Base-by-base conservation (phyloP, 2,888 invertebrate species). In the Volucella zonaria region DNA sequence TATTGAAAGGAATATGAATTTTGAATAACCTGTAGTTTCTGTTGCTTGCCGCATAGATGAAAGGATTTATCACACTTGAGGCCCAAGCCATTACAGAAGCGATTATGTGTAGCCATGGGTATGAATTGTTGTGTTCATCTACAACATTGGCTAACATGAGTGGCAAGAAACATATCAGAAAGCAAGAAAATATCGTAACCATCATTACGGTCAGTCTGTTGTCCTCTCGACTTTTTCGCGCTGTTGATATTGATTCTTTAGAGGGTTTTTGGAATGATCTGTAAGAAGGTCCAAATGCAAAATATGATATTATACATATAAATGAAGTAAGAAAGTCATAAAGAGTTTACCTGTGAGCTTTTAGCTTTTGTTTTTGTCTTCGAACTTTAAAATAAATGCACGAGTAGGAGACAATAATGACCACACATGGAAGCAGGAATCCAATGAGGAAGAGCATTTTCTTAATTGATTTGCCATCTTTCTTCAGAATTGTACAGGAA, bases 11-110 rank as follows among this genome's bases (percentile, higher is more conserved):
- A 6, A 12, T 42, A 8, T 43, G 8, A 47, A 14, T 54, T 54
- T 51, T 6, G 31, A 70, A 10, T 52, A 86, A 91, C 92, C 95
- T 92, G 90, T 97, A 97, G 89, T 97, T 96, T 86, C 96, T 93
- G 91, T 97, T 97, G 87, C 97, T 97, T 8, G 96, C 96, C 3
- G 97, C 97, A 92, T 98, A 98, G 87, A 97, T 97, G 85, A 97
- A 93, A 0, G 97, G 97, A 92, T 98, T 98, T 87, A 97, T 94
- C 66, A 97, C 97, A 80, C 97, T 96, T 0, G 97, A 97, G 0
- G 96, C 96, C 97, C 97, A 98, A 0, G 97, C 97, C 86, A 97
- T 93, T 67, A 97, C 94, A 0, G 97, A 97, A 0, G 97, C 96
- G 73, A 97, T 93, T 82, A 97, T 95, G 90, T 97, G 97, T 0